Conservation (phyloP, 2,113 vertebrate genomes). For the Cyanistes caeruleus region DNA sequence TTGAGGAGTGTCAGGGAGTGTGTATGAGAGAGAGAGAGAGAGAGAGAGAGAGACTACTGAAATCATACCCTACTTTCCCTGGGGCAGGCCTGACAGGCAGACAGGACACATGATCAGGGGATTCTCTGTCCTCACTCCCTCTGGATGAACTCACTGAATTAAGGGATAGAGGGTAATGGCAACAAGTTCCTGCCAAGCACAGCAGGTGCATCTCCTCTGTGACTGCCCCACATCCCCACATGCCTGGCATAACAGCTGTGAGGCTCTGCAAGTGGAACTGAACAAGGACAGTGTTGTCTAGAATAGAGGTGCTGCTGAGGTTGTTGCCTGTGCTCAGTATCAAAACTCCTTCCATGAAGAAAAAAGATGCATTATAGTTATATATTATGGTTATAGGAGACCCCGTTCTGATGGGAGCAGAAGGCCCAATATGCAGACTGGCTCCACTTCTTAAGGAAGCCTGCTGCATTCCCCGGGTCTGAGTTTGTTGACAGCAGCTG, state of each 20-base stretch:
- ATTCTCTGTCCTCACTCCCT: background rate
- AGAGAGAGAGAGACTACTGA: background rate
- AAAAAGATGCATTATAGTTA: background rate
- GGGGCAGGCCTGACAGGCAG: background rate
- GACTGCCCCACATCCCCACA: background rate
- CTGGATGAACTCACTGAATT: background rate
- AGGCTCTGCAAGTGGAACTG: background rate
- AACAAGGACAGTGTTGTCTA: background rate
- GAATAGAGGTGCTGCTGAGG: background rate
- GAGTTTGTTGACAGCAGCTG: background rate
- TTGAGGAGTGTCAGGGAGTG: background rate
- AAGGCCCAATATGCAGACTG: too few species aligned
- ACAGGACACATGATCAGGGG: background rate
- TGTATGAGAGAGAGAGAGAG: background rate
- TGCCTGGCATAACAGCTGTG: background rate
- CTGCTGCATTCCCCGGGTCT: background rate
- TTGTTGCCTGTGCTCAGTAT: background rate
- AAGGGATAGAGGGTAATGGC: background rate
- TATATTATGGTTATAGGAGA: background rate
- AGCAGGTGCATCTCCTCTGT: fast-evolving
- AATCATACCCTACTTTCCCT: background rate
- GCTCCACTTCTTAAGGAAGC: background rate
- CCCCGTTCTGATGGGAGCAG: background rate
- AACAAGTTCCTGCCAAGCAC: background rate
- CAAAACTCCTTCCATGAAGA: background rate